Evolutionary conservation across 2,797 vertebrate genomes (phyloP).

Genomic region (Enteromius mattozi): DNA sequence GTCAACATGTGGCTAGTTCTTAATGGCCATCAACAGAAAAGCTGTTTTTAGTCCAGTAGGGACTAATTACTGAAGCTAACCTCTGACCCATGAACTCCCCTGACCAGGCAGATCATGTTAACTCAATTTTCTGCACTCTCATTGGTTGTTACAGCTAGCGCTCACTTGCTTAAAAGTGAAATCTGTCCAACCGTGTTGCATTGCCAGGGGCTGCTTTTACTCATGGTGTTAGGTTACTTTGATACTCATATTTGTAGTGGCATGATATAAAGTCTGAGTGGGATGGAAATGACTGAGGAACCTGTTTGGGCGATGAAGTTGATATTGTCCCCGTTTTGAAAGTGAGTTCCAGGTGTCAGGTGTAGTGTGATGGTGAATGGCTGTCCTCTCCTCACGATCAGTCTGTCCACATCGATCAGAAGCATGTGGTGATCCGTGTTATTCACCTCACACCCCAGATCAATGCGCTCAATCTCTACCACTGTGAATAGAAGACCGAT

Average conservation of each 20-base stretch:
- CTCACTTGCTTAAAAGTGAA: neutral
- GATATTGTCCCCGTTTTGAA: slow-evolving; percentile 71
- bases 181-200: neutral
- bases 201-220: neutral
- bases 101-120: neutral
- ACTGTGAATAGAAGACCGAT: slow-evolving; percentile 65
- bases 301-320: slow-evolving; percentile 78
- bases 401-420: slow-evolving; percentile 64
- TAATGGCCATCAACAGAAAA: neutral
- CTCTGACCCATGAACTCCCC: neutral
- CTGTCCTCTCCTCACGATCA: slow-evolving; percentile 87
- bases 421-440: slow-evolving; percentile 80
- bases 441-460: slow-evolving; percentile 81
- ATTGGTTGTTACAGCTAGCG: neutral
- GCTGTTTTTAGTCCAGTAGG: no score
- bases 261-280: neutral
- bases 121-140: neutral
- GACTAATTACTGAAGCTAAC: neutral
- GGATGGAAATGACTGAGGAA: slow-evolving; percentile 53
- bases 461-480: slow-evolving; percentile 77
- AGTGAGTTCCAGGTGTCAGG: slow-evolving; percentile 71
- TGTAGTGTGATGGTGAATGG: slow-evolving; percentile 79
- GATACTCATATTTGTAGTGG: no score
- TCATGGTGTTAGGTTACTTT: neutral
- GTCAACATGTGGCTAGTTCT: neutral